Percentiles rank a stretch among this genome's conserved stretches.
phyloP scores from a whole-genome alignment of 2,113 vertebrate species.

The Pelobates fuscus region DNA sequence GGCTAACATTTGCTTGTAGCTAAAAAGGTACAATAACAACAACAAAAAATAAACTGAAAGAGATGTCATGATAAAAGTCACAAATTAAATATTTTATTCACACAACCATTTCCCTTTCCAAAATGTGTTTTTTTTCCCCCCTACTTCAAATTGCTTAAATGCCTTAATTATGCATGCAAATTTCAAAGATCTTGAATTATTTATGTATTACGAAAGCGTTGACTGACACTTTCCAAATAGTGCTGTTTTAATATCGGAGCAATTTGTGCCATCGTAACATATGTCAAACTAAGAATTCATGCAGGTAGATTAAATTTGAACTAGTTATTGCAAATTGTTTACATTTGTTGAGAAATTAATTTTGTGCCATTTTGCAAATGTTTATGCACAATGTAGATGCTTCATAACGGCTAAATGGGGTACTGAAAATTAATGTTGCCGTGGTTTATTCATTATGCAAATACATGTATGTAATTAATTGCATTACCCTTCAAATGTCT shows the following conservation, averaged over 20 bases:
- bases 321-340: conserved; percentile 47
- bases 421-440: conserved; percentile 23
- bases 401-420: conserved; percentile 31
- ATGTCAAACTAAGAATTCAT: conserved; percentile 38
- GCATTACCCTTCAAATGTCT: conserved; percentile 33
- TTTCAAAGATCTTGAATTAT: conserved; percentile 42
- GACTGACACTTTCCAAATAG: conserved; percentile 38
- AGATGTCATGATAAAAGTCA: conserved; percentile 13
- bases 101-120: conserved; percentile 15
- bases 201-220: conserved; percentile 40
- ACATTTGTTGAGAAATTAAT: conserved; percentile 50
- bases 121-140: conserved; percentile 34
- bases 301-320: conserved; percentile 43
- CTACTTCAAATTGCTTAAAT: conserved; percentile 44
- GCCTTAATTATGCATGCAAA: conserved; percentile 47
- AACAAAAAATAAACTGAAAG: conserved; percentile 20
- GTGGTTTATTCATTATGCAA: conserved; percentile 38
- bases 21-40: no score
- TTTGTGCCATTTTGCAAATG: conserved; percentile 42
- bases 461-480: conserved; percentile 20
- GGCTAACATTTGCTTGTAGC: no score
- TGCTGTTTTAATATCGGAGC: conserved; percentile 7
- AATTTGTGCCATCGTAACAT: conserved; percentile 27
- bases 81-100: conserved; percentile 38
- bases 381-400: conserved; percentile 28